Percentiles rank a stretch among this genome's conserved stretches.
Evolutionary conservation across 2,888 invertebrate genomes (phyloP).

Genomic region (Macropis europaea): DNA sequence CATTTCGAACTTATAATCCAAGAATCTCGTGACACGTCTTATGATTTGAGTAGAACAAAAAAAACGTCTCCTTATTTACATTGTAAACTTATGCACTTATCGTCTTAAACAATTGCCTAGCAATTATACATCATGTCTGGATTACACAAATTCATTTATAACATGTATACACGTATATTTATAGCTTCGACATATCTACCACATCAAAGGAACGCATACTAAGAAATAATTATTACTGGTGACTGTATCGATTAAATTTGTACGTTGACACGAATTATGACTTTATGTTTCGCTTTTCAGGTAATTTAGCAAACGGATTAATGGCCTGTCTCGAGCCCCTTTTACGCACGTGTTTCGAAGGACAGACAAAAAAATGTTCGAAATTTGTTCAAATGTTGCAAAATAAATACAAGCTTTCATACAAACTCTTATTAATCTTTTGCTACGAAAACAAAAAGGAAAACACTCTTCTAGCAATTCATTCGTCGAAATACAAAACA

Average conservation of each 20-base stretch:
- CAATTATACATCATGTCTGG: slow-evolving; percentile 22
- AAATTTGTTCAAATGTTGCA: background rate
- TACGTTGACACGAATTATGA: background rate
- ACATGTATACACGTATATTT: slow-evolving; percentile 36
- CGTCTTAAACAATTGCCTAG: slow-evolving; percentile 1
- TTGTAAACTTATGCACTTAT: slow-evolving; percentile 17
- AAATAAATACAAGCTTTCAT: background rate
- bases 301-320: slow-evolving; percentile 4
- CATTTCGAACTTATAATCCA: slow-evolving; percentile 35
- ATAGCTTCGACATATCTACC: slow-evolving; percentile 21
- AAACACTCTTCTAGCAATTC: background rate
- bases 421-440: background rate
- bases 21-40: slow-evolving; percentile 1
- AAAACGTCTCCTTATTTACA: slow-evolving; percentile 35
- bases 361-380: background rate
- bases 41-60: slow-evolving; percentile 11
- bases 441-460: background rate
- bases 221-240: slow-evolving; percentile 36
- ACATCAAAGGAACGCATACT: slow-evolving; percentile 32
- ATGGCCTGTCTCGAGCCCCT: background rate
- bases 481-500: too few species aligned
- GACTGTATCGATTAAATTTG: slow-evolving; percentile 1
- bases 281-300: background rate
- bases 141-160: slow-evolving; percentile 40
- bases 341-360: slow-evolving; percentile 1